These are phyloP conservation scores for Leptopilina drosophilae DNA, from an alignment of 2,888 invertebrate genomes.

Conservation along the genomic window DNA sequence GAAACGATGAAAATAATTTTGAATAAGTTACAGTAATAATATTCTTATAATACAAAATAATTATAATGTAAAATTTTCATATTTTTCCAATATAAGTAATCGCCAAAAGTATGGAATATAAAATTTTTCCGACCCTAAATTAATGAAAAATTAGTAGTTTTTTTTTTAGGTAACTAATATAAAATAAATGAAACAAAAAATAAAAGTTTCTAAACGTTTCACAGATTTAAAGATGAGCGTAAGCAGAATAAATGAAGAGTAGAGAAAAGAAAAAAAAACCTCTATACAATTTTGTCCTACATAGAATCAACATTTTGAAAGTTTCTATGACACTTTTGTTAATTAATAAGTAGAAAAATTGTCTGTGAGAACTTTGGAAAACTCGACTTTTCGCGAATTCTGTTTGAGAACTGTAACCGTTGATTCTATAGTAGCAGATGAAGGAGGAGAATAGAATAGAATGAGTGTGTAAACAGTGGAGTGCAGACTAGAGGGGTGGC, in stretches of 20 bases:
- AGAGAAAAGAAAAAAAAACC: neutral
- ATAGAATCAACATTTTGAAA: neutral
- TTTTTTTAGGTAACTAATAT: too few relatives aligned
- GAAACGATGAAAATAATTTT: too few relatives aligned
- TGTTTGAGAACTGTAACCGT: conserved; percentile 19
- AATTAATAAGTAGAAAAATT: neutral
- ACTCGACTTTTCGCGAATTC: conserved; percentile 13
- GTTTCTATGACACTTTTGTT: neutral
- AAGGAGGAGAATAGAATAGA: conserved; percentile 27
- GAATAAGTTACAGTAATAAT: too few relatives aligned
- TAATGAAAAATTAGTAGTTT: too few relatives aligned
- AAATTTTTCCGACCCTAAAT: too few relatives aligned
- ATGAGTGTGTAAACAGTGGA: conserved; percentile 28
- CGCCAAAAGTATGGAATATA: too few relatives aligned
- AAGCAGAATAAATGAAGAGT: neutral
- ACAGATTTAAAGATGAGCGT: too few relatives aligned
- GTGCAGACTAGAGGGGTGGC: conserved; percentile 7
- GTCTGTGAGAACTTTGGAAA: neutral
- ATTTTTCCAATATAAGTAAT: too few relatives aligned
- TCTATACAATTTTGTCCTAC: neutral
- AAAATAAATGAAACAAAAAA: too few relatives aligned
- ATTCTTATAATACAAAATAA: too few relatives aligned
- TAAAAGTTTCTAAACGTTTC: too few relatives aligned
- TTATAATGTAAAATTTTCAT: too few relatives aligned
- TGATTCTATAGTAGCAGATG: conserved; percentile 16